phyloP scores from a whole-genome alignment of 2,888 invertebrate genomes.

The Campoplex nolae region DNA sequence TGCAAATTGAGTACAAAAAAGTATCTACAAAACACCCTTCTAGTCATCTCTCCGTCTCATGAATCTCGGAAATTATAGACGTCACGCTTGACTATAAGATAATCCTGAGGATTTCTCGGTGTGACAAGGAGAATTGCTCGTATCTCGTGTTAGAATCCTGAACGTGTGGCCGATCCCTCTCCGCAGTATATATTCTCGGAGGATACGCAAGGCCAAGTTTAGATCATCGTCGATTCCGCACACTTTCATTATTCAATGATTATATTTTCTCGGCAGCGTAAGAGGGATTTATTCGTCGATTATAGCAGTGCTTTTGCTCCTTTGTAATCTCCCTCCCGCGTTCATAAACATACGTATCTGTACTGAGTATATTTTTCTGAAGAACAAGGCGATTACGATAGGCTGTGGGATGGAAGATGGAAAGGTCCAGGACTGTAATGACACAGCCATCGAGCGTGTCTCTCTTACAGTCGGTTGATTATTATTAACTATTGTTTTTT shows the following conservation, averaged over 20 bases:
- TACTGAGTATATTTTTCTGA: conserved; percentile 12
- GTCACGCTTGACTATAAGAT: conserved; percentile 24
- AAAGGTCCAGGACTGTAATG: conserved; percentile 35
- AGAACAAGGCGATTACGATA: conserved; percentile 15
- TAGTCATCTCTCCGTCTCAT: conserved; percentile 1
- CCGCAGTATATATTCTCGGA: conserved; percentile 1
- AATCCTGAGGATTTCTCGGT: conserved; percentile 48
- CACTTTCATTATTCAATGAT: conserved; percentile 68
- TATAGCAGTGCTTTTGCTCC: conserved; percentile 51
- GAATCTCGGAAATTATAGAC: conserved; percentile 38
- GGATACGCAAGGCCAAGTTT: conserved; percentile 81
- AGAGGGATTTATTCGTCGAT: conserved; percentile 59
- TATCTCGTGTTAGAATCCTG: conserved; percentile 40
- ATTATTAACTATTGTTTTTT: conserved; percentile 9
- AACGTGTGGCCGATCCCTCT: conserved; percentile 50
- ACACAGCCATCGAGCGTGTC: conserved; percentile 47
- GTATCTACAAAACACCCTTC: neutral
- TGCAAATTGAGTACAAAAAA: neutral
- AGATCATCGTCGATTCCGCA: conserved; percentile 79
- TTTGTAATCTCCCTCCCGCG: conserved; percentile 42
- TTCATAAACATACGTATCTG: conserved; percentile 26
- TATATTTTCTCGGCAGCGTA: conserved; percentile 47
- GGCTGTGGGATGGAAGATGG: neutral
- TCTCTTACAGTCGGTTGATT: conserved; percentile 37
- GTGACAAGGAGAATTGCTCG: conserved; percentile 16